Conservation (phyloP, 2,797 vertebrate species). For the Odontamblyopus lacepedii region DNA sequence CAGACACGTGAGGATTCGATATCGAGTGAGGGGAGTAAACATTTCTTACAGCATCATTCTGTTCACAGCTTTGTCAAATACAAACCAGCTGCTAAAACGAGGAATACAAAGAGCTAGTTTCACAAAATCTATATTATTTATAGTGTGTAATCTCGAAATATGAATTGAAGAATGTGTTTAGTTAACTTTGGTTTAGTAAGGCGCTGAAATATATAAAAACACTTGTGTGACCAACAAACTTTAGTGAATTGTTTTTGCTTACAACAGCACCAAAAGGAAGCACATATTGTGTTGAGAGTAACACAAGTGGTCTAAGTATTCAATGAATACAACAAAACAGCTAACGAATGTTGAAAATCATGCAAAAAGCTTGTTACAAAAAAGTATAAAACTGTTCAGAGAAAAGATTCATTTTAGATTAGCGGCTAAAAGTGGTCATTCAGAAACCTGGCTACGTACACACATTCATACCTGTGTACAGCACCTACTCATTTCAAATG, state of each 20-base stretch:
- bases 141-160: background rate
- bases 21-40: slow-evolving; percentile 40
- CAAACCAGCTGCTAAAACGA: slow-evolving; percentile 38
- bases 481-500: slow-evolving; percentile 69
- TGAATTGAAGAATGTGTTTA: background rate
- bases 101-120: slow-evolving; percentile 9
- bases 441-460: slow-evolving; percentile 46
- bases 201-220: background rate
- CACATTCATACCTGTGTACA: slow-evolving; percentile 22
- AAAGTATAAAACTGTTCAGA: slow-evolving; percentile 48
- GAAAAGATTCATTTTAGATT: slow-evolving; percentile 23
- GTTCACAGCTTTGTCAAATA: slow-evolving; percentile 74
- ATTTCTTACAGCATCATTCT: slow-evolving; percentile 51
- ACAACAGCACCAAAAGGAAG: slow-evolving; percentile 30
- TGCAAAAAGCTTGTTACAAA: slow-evolving; percentile 55
- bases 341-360: slow-evolving; percentile 42
- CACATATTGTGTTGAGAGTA: slow-evolving; percentile 14
- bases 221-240: background rate
- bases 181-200: slow-evolving; percentile 13
- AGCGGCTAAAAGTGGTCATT: slow-evolving; percentile 73
- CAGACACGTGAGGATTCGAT: background rate
- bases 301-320: slow-evolving; percentile 10
- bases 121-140: background rate
- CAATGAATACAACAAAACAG: slow-evolving; percentile 13
- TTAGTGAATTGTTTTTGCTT: slow-evolving; percentile 17